These are phyloP conservation scores for Perca flavescens DNA, from an alignment of 2,113 vertebrate species.

Conservation along the genomic window DNA sequence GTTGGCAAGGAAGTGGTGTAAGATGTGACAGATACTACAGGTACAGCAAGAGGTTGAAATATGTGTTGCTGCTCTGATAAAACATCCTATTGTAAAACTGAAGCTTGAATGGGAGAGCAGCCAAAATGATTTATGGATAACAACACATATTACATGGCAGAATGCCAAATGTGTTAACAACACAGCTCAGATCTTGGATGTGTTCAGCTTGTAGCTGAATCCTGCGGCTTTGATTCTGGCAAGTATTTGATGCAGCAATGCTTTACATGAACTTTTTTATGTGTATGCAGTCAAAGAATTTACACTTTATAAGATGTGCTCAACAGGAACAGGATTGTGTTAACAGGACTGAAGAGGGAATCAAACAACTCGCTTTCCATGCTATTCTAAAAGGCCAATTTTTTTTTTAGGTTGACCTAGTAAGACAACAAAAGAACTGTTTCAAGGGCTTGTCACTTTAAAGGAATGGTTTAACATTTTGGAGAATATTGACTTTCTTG, in stretches of 20 bases:
- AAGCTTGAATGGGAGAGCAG: neutral
- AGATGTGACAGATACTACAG: conserved; percentile 16
- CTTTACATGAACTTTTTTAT: conserved; percentile 26
- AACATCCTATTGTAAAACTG: conserved; percentile 16
- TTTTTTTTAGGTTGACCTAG: neutral
- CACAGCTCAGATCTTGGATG: conserved; percentile 27
- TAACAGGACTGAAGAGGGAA: conserved; percentile 7
- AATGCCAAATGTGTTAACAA: conserved; percentile 26
- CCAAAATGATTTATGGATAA: conserved; percentile 28
- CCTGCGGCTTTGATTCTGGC: conserved; percentile 19
- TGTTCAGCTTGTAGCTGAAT: conserved; percentile 25
- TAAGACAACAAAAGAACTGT: neutral
- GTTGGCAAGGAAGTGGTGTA: neutral
- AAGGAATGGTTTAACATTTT: neutral
- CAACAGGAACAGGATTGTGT: conserved; percentile 16
- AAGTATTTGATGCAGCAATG: conserved; percentile 1
- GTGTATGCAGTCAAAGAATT: neutral
- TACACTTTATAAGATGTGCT: neutral
- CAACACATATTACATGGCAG: conserved; percentile 17
- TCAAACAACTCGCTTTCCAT: neutral
- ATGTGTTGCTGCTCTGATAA: conserved; percentile 5
- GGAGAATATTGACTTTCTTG: neutral
- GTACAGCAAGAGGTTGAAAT: conserved; percentile 6
- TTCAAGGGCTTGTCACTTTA: neutral
- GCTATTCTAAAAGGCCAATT: neutral